Evolutionary conservation across 92 coral and sea anemone species (phyloP).

Genomic region (Epizoanthus fatuus): DNA sequence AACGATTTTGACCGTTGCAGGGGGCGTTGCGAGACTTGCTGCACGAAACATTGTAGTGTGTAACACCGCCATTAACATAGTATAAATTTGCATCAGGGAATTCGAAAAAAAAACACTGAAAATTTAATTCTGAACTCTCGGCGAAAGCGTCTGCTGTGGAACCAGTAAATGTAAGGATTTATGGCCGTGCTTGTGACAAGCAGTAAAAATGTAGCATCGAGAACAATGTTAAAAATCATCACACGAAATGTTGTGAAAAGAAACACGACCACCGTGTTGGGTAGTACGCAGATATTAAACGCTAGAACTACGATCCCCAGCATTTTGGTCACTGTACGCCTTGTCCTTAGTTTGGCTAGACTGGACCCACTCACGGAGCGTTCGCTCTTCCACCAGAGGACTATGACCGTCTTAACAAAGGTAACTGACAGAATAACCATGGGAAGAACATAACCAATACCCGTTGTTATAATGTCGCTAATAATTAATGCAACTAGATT

Average conservation of each 20-base stretch:
- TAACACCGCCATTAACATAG: no score
- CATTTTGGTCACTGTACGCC: slow-evolving; percentile 7
- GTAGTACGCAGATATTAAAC: slow-evolving; percentile 3
- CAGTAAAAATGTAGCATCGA: neutral
- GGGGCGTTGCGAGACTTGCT: no score
- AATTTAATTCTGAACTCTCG: neutral
- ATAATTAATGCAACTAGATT: neutral
- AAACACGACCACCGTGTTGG: neutral
- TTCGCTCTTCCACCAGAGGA: neutral
- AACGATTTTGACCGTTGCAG: no score
- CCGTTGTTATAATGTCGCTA: slow-evolving; percentile 9
- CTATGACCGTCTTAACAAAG: neutral
- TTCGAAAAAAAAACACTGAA: no score
- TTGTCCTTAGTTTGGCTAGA: neutral
- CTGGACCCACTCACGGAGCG: neutral
- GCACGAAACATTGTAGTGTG: no score
- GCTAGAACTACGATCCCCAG: neutral
- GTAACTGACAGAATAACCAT: neutral
- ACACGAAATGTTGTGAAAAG: slow-evolving; percentile 1
- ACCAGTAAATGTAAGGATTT: slow-evolving; percentile 15
- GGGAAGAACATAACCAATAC: neutral
- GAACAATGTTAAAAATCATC: neutral
- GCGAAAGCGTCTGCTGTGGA: slow-evolving; percentile 8
- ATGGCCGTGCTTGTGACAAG: neutral
- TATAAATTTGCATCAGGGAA: no score